Evolutionary conservation across 2,888 invertebrate genomes (phyloP).

Genomic region (Himalopsyche kuldschensis): DNA sequence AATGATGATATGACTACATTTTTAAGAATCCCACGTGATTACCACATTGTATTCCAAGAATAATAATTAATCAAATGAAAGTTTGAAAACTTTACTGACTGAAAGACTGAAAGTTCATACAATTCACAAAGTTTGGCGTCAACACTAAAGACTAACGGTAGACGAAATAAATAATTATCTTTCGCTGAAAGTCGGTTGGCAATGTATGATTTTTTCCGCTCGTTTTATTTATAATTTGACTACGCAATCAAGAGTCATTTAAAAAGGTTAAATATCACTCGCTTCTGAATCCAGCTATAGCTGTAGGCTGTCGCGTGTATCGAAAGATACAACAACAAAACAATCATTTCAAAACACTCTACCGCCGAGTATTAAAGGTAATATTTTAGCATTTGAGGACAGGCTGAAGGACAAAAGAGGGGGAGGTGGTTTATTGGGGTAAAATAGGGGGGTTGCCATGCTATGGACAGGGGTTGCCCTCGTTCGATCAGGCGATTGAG

Average conservation of each 20-base stretch:
- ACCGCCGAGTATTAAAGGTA: slow-evolving; percentile 29
- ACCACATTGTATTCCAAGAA: too few relatives aligned
- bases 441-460: not conserved
- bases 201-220: too few relatives aligned
- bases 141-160: too few relatives aligned
- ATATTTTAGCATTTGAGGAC: slow-evolving; percentile 24
- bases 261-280: not conserved
- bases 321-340: slow-evolving; percentile 23
- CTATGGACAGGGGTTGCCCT: not conserved
- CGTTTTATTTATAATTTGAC: too few relatives aligned
- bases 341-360: slow-evolving; percentile 29
- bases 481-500: slow-evolving; percentile 4
- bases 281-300: not conserved
- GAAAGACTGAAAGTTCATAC: too few relatives aligned
- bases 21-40: too few relatives aligned
- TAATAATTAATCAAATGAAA: too few relatives aligned
- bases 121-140: too few relatives aligned
- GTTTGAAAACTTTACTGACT: too few relatives aligned
- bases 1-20: too few relatives aligned
- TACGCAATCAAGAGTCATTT: not conserved
- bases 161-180: too few relatives aligned
- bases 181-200: too few relatives aligned
- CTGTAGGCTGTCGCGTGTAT: slow-evolving; percentile 16
- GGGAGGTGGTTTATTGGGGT: not conserved
- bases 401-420: not conserved